Percentiles rank a stretch among this genome's conserved stretches.
These are phyloP conservation scores for Lochmaea crataegi DNA, from an alignment of 2,888 invertebrate species.

Conservation along the genomic window DNA sequence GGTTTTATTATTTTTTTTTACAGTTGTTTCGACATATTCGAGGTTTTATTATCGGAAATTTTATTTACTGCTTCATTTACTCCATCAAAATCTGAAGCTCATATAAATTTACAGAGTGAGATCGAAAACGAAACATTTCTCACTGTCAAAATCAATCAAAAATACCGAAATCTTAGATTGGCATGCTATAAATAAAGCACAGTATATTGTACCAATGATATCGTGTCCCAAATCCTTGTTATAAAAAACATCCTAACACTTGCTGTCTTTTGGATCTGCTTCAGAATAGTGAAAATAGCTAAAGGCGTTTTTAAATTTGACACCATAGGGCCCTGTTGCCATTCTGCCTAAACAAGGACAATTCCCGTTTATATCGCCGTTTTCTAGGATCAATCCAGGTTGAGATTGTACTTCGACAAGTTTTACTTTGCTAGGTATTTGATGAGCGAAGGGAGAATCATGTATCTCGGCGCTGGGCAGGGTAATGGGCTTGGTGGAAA, in stretches of 20 bases:
- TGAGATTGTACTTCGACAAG: conserved; percentile 80
- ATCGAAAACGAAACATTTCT: no score
- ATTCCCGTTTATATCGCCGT: conserved; percentile 95
- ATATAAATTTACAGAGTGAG: neutral
- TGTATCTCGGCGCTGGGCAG: no score
- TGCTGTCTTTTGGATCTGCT: conserved; percentile 89
- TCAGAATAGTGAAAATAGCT: conserved; percentile 94
- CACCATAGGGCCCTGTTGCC: conserved; percentile 96
- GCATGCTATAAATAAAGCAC: no score
- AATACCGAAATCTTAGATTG: no score
- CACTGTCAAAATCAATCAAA: no score
- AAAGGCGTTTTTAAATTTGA: conserved; percentile 93
- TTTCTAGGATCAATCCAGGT: conserved; percentile 83
- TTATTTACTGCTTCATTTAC: neutral
- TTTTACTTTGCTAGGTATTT: conserved; percentile 75
- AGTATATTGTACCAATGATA: neutral
- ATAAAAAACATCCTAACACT: conserved; percentile 93
- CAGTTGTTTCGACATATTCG: neutral
- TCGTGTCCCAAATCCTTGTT: conserved; percentile 77
- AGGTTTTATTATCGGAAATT: neutral
- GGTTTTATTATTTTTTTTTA: conserved; percentile 16
- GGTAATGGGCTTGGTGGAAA: no score
- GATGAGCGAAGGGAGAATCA: no score
- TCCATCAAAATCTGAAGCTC: neutral
- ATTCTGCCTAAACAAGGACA: conserved; percentile 98